These are phyloP conservation scores for Colinus virginianus DNA, from an alignment of 2,113 vertebrate species.

Conservation along the genomic window DNA sequence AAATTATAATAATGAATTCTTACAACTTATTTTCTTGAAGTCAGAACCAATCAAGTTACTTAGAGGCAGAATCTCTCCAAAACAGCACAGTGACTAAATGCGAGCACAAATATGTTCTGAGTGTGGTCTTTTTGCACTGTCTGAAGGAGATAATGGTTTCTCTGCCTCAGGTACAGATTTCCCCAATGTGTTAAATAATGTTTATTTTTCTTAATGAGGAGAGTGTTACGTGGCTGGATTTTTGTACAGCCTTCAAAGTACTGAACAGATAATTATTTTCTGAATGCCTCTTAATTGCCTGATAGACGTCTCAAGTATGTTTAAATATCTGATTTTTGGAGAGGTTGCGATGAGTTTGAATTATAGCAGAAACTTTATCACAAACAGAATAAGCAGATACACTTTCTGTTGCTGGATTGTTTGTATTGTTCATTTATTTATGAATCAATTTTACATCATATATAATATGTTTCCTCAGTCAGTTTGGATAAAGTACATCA, in stretches of 20 bases:
- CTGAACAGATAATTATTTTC: background rate
- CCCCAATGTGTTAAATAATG: background rate
- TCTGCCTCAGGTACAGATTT: slow-evolving; percentile 1
- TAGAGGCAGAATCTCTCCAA: background rate
- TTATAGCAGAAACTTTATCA: background rate
- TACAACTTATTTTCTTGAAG: background rate
- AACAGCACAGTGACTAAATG: background rate
- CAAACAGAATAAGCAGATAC: background rate
- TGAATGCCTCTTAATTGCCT: background rate
- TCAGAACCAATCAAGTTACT: background rate
- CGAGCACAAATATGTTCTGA: background rate
- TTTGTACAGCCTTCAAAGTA: background rate
- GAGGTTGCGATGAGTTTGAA: background rate
- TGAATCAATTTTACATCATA: background rate
- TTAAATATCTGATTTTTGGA: background rate
- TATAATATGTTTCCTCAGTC: background rate
- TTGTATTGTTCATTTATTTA: background rate
- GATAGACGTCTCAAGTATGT: background rate
- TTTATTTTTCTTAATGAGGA: background rate
- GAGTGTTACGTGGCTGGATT: background rate
- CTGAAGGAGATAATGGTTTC: background rate
- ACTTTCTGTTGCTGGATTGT: background rate
- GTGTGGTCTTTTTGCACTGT: background rate
- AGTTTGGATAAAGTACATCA: background rate
- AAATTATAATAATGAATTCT: background rate